Base-by-base conservation (phyloP, 2,113 vertebrate species). In the Oryzias celebensis region DNA sequence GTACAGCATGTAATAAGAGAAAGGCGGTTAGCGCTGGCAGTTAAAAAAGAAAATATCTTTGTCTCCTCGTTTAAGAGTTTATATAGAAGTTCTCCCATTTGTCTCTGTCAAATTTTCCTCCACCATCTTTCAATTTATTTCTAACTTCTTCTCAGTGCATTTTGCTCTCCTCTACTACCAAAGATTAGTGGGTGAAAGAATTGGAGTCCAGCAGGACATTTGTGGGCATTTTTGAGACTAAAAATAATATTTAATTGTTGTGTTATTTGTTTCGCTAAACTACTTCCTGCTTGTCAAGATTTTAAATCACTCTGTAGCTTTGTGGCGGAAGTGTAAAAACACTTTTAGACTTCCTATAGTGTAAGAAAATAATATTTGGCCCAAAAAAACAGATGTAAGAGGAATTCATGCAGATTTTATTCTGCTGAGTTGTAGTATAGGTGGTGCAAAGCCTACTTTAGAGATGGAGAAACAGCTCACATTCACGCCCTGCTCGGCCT, bases 71-170 rank as follows among this genome's bases (percentile, higher is more conserved):
- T 89, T 85, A 90, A 81, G 75, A 71, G 73, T 85, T 82, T 73
- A 74, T 75, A 83, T 78, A 89, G 87, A 86, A 91, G 90, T 90
- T 88, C 76, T 89, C 87, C 87, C 83, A 89, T 90, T 91, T 90
- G 88, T 88, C 84, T 84, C 82, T 82, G 88, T 84, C 86, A 77
- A 20, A 76, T 88, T 82, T 84, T 68, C 78, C 51, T 68, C 65
- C 48, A 23, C 71, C 59, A 59, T 68, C 31, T 48, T 50, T 75
- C 52, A 43, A 58, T 48, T 58, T 53, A 36, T 56, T 28, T 53
- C 16, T 56, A 49, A 17, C 63, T 55, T 46, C 54, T 53, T 64
- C 55, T 71, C 55, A 67, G 74, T 70, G 47, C 51, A 62, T 62
- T 63, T 43, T 56, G 14, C 62, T 58, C 36, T 12, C 36, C 36